Base-by-base conservation (phyloP, 2,888 invertebrate genomes). In the Vannuccia rotundouncinata region DNA sequence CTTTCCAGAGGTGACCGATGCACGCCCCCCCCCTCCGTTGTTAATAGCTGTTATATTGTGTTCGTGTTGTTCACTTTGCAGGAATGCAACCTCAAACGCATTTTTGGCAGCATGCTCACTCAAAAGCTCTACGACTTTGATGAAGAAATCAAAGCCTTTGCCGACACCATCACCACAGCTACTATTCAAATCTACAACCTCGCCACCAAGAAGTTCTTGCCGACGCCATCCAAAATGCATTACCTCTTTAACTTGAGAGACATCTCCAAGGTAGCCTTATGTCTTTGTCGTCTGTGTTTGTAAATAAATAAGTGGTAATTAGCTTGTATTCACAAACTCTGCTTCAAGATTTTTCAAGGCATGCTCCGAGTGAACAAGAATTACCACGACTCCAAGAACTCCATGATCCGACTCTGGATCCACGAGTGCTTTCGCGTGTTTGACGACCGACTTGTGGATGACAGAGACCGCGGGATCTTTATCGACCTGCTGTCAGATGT, bases 341-440 rank as follows among this genome's bases (percentile, higher is more conserved):
- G n/a, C n/a, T n/a, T 83, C 13, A 82, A 90, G 90, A 86, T 91
- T 28, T 90, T 90, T 82, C 92, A 94, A 90, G 94, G 94, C 1
- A 86, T 95, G 22, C 87, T 95, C 25, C 90, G 94, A 82, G 91
- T 93, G 82, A 91, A 92, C 86, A 92, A 91, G 81, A 92, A 93
- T 83, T 92, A 92, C 84, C 93, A 93, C 82, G 92, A 92, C 84
- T 92, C 92, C 0, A 92, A 91, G 84, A 84, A 89, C 0, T 89
- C 91, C 0, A 91, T 94, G 84, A 89, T 94, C 0, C 90, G 93
- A 29, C 89, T 95, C 17, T 95, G 95, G 95, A 90, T 93, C 80
- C 94, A 94, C 88, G 95, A 95, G 86, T 91, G 92, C 82, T 93
- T 92, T 84, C 25, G 95, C 78, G 94, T 95, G 0, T 95, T 94